These are phyloP conservation scores for Brachyalestes nurse DNA, from an alignment of 2,797 vertebrate species.

Conservation along the genomic window DNA sequence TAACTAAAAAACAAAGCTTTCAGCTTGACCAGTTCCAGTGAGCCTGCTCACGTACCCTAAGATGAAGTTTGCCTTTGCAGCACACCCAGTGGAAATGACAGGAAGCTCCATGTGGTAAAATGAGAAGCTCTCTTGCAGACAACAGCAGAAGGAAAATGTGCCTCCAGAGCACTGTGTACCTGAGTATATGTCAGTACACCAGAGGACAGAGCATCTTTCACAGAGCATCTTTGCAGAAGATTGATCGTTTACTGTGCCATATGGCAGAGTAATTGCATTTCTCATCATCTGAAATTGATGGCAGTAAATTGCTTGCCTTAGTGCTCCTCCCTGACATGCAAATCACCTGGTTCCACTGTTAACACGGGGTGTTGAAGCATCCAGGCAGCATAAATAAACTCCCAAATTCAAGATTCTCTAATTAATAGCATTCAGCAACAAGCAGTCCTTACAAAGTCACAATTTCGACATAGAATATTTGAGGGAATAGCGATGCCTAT, in stretches of 20 bases:
- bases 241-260: slow-evolving; percentile 21
- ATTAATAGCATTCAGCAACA: neutral
- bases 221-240: slow-evolving; percentile 4
- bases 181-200: neutral
- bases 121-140: slow-evolving; percentile 1
- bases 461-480: neutral
- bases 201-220: neutral
- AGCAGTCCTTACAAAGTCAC: no score
- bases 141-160: neutral
- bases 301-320: slow-evolving; percentile 35
- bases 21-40: neutral
- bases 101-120: neutral
- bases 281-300: slow-evolving; percentile 22
- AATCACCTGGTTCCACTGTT: slow-evolving; percentile 1
- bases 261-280: slow-evolving; percentile 16
- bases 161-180: neutral
- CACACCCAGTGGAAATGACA: slow-evolving; percentile 1
- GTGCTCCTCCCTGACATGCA: neutral
- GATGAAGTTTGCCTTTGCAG: neutral
- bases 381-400: slow-evolving; percentile 2
- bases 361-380: neutral
- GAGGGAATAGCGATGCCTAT: no score
- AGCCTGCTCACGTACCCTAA: neutral
- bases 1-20: neutral
- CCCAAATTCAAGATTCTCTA: neutral